Evolutionary conservation across 2,888 invertebrate species (phyloP).

Genomic region (Melipona beecheii): DNA sequence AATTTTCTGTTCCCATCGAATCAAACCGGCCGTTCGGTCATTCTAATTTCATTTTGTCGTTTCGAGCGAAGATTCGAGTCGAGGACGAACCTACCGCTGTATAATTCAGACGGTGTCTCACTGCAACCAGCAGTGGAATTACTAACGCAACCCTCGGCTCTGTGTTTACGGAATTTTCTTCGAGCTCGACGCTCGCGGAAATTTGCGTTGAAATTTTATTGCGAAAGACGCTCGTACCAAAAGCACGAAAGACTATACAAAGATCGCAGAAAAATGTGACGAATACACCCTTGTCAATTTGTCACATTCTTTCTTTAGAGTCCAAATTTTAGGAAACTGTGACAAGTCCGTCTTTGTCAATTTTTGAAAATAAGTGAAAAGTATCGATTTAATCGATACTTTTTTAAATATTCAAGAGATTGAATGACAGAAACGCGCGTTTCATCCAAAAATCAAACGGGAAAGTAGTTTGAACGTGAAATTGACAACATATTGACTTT

Average conservation of each 20-base stretch:
- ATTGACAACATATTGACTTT: not conserved
- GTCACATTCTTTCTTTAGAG: not conserved
- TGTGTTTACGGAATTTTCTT: not conserved
- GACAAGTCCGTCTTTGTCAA: too few species aligned
- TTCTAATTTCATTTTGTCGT: slow-evolving; percentile 43
- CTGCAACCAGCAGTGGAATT: not conserved
- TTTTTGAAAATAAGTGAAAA: not conserved
- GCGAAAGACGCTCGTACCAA: not conserved
- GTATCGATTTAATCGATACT: too few species aligned
- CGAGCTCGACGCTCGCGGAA: not conserved
- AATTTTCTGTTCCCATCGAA: slow-evolving; percentile 33
- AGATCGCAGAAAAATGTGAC: not conserved
- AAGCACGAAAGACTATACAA: not conserved
- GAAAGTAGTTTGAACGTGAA: not conserved
- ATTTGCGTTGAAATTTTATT: not conserved
- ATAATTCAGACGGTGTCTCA: not conserved
- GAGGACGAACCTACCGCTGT: not conserved
- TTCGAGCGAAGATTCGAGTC: not conserved
- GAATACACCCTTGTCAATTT: not conserved
- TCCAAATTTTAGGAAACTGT: not conserved
- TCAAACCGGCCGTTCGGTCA: slow-evolving; percentile 8
- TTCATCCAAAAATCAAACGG: not conserved
- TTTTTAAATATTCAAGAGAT: accelerated
- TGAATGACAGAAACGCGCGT: not conserved
- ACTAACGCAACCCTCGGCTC: not conserved